These are phyloP conservation scores for Malurus splendens DNA, from an alignment of 2,797 vertebrate genomes.

Conservation along the genomic window DNA sequence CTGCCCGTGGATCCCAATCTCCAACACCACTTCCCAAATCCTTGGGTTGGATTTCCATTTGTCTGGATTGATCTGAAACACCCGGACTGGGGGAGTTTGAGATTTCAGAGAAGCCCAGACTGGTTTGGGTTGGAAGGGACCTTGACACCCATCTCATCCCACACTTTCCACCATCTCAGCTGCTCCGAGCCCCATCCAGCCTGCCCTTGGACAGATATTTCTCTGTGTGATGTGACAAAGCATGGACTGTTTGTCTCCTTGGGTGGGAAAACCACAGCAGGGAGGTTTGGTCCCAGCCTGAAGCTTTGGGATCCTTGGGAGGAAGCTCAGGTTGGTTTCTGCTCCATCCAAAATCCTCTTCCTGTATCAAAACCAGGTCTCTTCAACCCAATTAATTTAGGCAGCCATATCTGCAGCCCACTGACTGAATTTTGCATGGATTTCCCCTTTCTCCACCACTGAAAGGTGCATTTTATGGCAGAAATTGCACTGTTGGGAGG, in stretches of 20 bases:
- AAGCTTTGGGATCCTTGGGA: background rate
- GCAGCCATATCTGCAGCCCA: background rate
- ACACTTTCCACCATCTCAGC: background rate
- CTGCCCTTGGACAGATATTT: background rate
- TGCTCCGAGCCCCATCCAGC: background rate
- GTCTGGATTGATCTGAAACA: fast-evolving
- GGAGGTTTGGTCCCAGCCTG: background rate
- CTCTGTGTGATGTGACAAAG: background rate
- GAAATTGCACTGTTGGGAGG: background rate
- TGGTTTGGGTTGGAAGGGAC: background rate
- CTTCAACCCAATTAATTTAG: background rate
- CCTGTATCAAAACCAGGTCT: background rate
- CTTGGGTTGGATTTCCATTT: background rate
- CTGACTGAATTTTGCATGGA: background rate
- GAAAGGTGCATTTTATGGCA: background rate
- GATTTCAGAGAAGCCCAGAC: background rate
- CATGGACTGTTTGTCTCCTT: background rate
- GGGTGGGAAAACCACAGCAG: background rate
- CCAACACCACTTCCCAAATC: background rate
- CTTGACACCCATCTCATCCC: fast-evolving
- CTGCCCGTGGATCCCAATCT: background rate
- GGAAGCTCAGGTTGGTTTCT: background rate
- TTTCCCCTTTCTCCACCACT: background rate
- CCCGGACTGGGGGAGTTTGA: background rate
- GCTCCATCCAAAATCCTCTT: background rate